Evolutionary conservation across 2,797 vertebrate genomes (phyloP).

Genomic region (Chiroxiphia lanceolata): DNA sequence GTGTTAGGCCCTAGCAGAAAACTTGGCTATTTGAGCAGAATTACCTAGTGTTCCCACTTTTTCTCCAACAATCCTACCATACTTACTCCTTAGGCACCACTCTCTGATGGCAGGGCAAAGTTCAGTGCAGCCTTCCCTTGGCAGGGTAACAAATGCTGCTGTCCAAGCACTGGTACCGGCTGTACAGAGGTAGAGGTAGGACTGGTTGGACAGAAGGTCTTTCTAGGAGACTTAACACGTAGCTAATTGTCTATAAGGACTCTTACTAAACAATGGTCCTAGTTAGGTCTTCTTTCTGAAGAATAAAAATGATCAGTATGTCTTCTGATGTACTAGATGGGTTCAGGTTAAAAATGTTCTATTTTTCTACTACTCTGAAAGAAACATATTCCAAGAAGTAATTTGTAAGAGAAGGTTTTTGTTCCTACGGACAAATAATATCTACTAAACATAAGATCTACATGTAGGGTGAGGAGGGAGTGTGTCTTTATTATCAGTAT

Average conservation of each 20-base stretch:
- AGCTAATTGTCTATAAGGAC: neutral
- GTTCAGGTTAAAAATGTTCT: neutral
- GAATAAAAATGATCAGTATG: neutral
- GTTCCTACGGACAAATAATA: neutral
- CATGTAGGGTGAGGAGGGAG: neutral
- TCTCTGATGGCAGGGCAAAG: conserved; percentile 22
- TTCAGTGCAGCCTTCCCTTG: neutral
- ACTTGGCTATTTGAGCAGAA: conserved; percentile 25
- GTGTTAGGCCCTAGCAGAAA: conserved; percentile 38
- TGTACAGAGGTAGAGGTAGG: neutral
- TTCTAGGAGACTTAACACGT: neutral
- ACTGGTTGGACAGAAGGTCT: neutral
- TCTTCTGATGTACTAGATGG: neutral
- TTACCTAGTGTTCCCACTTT: conserved; percentile 33
- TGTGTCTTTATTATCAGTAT: neutral
- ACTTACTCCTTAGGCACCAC: neutral
- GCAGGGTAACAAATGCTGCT: neutral
- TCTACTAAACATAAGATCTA: neutral
- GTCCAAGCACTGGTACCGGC: neutral
- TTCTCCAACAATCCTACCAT: neutral
- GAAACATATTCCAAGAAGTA: neutral
- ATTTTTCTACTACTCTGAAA: neutral
- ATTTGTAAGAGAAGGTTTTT: neutral
- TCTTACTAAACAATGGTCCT: neutral
- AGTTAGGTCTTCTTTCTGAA: neutral